Evolutionary conservation across 2,113 vertebrate species (phyloP).

Genomic region (Pterocles gutturalis): DNA sequence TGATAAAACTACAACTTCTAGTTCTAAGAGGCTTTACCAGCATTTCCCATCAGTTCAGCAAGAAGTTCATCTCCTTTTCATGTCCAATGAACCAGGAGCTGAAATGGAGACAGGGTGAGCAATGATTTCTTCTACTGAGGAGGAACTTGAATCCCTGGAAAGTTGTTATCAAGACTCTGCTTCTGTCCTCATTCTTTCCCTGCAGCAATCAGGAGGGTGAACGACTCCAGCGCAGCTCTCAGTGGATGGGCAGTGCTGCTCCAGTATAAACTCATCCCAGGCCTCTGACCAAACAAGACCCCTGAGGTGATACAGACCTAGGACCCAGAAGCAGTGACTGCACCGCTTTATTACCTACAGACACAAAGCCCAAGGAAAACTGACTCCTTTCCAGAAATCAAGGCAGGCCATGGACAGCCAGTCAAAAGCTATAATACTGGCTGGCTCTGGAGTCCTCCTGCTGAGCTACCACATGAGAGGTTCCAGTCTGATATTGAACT

Average conservation of each 20-base stretch:
- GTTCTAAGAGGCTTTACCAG: slow-evolving; percentile 4
- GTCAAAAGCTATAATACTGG: background rate
- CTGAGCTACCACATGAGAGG: background rate
- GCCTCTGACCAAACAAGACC: slow-evolving; percentile 32
- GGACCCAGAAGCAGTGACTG: slow-evolving; percentile 6
- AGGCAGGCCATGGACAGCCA: background rate
- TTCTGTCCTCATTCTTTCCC: background rate
- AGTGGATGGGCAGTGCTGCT: background rate
- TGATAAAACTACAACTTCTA: background rate
- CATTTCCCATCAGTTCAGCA: background rate
- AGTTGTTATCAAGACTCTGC: background rate
- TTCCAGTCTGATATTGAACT: slow-evolving; percentile 1
- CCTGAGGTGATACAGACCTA: background rate
- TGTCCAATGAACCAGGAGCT: background rate
- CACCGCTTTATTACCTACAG: background rate
- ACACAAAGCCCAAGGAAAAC: slow-evolving; percentile 49
- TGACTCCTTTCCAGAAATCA: slow-evolving; percentile 24
- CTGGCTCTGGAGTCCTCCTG: background rate
- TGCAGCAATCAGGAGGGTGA: background rate
- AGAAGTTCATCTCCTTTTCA: slow-evolving; percentile 5
- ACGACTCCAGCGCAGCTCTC: background rate
- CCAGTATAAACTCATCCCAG: slow-evolving; percentile 30
- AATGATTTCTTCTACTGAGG: background rate
- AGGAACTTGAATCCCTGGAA: background rate
- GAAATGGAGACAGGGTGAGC: background rate